These are phyloP conservation scores for Lycaena phlaeas DNA, from an alignment of 2,888 invertebrate species.

Conservation along the genomic window DNA sequence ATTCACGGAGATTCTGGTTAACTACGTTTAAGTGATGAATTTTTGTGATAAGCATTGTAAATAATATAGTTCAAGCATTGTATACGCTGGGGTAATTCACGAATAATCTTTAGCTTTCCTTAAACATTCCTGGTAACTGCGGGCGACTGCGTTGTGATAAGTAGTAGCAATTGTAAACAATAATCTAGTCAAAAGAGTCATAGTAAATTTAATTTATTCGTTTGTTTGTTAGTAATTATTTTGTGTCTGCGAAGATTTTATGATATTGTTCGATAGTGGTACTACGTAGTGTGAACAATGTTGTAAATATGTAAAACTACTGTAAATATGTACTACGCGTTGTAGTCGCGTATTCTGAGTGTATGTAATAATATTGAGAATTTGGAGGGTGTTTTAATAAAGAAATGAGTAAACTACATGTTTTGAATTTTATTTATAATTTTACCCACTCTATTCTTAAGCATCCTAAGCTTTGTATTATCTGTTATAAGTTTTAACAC, in stretches of 20 bases:
- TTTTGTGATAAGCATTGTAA: conserved; percentile 50
- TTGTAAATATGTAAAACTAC: conserved; percentile 41
- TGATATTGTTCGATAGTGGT: conserved; percentile 19
- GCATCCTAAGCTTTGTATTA: too few relatives aligned
- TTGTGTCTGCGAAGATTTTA: conserved; percentile 20
- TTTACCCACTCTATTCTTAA: neutral
- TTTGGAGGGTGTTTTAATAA: conserved; percentile 70
- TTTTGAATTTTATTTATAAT: conserved; percentile 3
- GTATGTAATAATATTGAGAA: conserved; percentile 51
- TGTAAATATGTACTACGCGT: conserved; percentile 49
- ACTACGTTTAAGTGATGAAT: conserved; percentile 25
- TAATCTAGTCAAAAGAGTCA: conserved; percentile 22
- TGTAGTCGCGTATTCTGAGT: conserved; percentile 51
- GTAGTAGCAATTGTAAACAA: conserved; percentile 20
- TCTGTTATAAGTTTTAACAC: too few relatives aligned
- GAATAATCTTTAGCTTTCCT: conserved; percentile 11
- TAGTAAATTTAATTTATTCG: conserved; percentile 17
- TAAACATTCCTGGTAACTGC: conserved; percentile 19
- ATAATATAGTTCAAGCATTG: conserved; percentile 43
- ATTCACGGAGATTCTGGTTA: conserved; percentile 30
- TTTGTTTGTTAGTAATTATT: conserved; percentile 15
- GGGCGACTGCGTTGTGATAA: conserved; percentile 24
- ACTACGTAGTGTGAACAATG: conserved; percentile 20
- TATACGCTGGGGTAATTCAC: conserved; percentile 40
- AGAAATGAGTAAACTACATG: conserved; percentile 45